These are phyloP conservation scores for Fukomys damarensis DNA, from an alignment of 2,113 vertebrate species.

Conservation along the genomic window DNA sequence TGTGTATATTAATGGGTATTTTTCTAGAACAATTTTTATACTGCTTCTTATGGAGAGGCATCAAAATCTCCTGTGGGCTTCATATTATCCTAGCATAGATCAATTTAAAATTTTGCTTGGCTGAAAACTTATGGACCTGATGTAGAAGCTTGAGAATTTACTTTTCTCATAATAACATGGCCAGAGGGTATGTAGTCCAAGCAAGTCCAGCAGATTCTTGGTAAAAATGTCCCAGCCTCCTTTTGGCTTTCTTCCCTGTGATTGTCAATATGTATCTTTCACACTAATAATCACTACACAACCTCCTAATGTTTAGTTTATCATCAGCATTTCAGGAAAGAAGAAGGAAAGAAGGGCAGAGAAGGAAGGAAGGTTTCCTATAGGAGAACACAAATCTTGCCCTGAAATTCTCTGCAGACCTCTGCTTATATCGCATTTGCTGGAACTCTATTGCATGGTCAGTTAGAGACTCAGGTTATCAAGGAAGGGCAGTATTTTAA, in stretches of 20 bases:
- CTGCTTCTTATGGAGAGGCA: conserved; percentile 40
- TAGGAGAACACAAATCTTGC: neutral
- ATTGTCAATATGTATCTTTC: neutral
- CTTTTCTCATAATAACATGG: conserved; percentile 45
- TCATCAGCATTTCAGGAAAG: neutral
- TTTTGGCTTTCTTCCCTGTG: neutral
- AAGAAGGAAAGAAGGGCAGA: neutral
- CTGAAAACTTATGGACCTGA: conserved; percentile 36
- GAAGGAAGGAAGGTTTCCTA: neutral
- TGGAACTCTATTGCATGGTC: neutral
- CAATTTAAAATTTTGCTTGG: conserved; percentile 52
- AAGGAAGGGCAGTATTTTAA: neutral
- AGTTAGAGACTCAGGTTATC: neutral
- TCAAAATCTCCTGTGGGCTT: conserved; percentile 11
- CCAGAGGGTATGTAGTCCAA: conserved; percentile 17
- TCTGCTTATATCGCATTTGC: conserved; percentile 28
- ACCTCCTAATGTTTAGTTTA: neutral
- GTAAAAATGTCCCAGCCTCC: neutral
- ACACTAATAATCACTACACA: neutral
- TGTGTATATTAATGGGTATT: neutral
- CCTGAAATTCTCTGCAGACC: neutral
- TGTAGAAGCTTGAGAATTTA: conserved; percentile 41
- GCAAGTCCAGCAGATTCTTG: neutral
- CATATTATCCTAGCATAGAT: neutral
- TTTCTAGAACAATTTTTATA: conserved; percentile 62